These are phyloP conservation scores for Gymnocypris eckloni DNA, from an alignment of 2,797 vertebrate species.

Conservation along the genomic window DNA sequence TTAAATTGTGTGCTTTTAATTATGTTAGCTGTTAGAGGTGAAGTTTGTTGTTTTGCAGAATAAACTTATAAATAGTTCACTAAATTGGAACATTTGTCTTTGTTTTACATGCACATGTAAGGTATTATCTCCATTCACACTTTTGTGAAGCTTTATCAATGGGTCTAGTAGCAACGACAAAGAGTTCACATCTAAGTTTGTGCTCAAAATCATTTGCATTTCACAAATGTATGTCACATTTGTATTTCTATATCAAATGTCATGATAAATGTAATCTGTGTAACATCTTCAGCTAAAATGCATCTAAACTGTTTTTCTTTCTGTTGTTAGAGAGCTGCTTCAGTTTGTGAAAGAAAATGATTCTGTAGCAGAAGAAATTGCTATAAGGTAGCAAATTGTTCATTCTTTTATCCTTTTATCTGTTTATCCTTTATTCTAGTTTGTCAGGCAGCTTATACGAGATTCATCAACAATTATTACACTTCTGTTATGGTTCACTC, in stretches of 20 bases:
- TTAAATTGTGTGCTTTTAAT: not conserved
- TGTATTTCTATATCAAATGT: not conserved
- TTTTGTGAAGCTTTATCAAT: not conserved
- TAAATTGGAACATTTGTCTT: not conserved
- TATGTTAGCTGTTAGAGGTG: not conserved
- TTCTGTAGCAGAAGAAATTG: constrained; percentile 84
- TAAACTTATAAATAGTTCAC: not conserved
- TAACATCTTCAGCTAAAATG: not conserved
- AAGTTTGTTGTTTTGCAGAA: not conserved
- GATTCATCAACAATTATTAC: not conserved
- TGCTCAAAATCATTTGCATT: not conserved
- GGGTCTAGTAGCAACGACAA: not conserved
- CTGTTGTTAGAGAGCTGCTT: constrained; percentile 84
- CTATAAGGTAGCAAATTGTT: constrained; percentile 81
- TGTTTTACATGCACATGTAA: not conserved
- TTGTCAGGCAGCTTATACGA: not conserved
- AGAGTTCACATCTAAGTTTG: not conserved
- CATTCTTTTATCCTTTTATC: not conserved
- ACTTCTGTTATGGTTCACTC: not conserved
- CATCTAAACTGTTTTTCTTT: not conserved
- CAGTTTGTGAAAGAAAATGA: constrained; percentile 94
- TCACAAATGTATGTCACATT: not conserved
- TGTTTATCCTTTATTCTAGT: not conserved
- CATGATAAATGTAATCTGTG: not conserved
- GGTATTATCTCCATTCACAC: not conserved